Percentiles rank a stretch among this genome's conserved stretches.
Conservation (phyloP, 2,797 vertebrate species). For the Menidia menidia region DNA sequence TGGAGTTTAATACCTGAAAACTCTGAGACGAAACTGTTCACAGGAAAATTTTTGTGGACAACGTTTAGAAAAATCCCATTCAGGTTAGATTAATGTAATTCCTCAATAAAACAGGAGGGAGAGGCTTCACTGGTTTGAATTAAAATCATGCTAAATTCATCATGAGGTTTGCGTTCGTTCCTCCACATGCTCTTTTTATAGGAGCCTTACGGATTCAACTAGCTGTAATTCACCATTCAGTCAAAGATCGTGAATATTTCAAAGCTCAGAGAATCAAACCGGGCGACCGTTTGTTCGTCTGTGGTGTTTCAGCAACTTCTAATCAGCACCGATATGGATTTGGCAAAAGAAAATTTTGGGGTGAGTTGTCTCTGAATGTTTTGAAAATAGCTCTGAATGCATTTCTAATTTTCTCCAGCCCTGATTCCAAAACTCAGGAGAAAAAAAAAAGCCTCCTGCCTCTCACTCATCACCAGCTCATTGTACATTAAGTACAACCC, state of each 20-base stretch:
- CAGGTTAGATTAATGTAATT: too few relatives aligned
- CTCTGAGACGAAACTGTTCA: too few relatives aligned
- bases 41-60: too few relatives aligned
- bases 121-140: too few relatives aligned
- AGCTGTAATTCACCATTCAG: too few relatives aligned
- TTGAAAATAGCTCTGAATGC: constrained; percentile 20
- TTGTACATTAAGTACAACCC: constrained; percentile 29
- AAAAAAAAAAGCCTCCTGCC: background rate
- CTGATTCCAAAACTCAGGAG: constrained; percentile 45
- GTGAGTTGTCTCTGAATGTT: constrained; percentile 3
- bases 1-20: too few relatives aligned
- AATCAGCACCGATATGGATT: background rate
- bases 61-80: background rate
- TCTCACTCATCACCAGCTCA: constrained; percentile 1
- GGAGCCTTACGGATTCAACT: too few relatives aligned
- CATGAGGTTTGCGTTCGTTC: too few relatives aligned
- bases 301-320: background rate
- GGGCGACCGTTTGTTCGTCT: background rate
- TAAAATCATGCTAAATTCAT: too few relatives aligned
- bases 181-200: too few relatives aligned
- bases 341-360: background rate
- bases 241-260: background rate
- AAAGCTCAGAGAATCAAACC: background rate
- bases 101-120: too few relatives aligned
- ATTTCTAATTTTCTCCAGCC: constrained; percentile 31